Evolutionary conservation across 2,797 vertebrate species (phyloP), one percentile per base, ranked within the genome.

Genomic region (Rhyacichthys aspro): DNA sequence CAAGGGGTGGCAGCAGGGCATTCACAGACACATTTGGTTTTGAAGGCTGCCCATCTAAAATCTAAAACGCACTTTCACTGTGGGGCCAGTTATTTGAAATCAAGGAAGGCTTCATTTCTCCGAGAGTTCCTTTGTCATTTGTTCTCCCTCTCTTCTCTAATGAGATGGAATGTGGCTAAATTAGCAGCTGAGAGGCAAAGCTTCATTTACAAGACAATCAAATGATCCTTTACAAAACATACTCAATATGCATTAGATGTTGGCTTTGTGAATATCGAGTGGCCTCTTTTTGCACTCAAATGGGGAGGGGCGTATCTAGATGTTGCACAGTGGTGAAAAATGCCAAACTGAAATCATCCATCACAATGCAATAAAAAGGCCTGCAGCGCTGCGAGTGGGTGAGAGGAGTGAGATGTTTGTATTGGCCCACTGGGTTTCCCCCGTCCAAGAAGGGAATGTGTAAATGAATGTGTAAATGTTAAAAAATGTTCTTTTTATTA

Each of bases 401-500:
- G 74, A 79, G 82, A 76, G 77, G 74, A 92, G 67, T 74, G 83
- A 89, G 88, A 90, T 93, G 93, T 93, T 89, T 92, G 90, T 89
- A 90, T 89, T 93, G 93, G 92, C 93, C 93, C 94, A 94, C 91
- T 94, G 93, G 90, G 93, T 93, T 93, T 91, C 85, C 84, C 81
- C 83, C 72, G 59, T 78, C 70, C 74, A 81, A 85, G 59, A 66
- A 82, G 81, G 81, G 80, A 82, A 82, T 70, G 87, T 72, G 79
- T 74, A 88, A 88, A 88, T 85, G 90, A 91, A 90, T 12, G 86
- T 83, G 81, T 83, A 88, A 90, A 90, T 94, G 93, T 93, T 92
- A 78, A 92, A 90, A 94, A 96, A 95, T 92, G 91, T 92, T 92
- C 49, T 91, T 94, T 94, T 95, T 95, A 97, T 97, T 96, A 96